These are phyloP conservation scores for Steatocranus sp. DNA, from an alignment of 2,797 vertebrate species.

Conservation along the genomic window DNA sequence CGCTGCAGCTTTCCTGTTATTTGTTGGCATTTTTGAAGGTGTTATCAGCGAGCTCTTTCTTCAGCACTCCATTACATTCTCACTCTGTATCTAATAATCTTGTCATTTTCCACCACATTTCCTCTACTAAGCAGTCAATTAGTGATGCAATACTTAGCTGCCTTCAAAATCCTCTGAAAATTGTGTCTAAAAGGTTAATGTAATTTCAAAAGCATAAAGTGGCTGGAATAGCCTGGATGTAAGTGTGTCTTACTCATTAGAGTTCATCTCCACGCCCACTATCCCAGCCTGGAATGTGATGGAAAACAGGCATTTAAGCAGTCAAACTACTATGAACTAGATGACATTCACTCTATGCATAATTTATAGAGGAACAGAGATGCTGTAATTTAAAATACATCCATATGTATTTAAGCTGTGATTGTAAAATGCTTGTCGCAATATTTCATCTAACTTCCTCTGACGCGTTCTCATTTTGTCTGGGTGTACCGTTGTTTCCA, in stretches of 20 bases:
- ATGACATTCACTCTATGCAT: conserved; percentile 19
- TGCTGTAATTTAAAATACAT: conserved; percentile 30
- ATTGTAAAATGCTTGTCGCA: conserved; percentile 9
- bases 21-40: conserved; percentile 55
- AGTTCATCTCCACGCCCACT: conserved; percentile 23
- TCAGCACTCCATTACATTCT: conserved; percentile 65
- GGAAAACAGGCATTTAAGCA: conserved; percentile 22
- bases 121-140: conserved; percentile 74
- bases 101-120: conserved; percentile 78
- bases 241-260: conserved; percentile 56
- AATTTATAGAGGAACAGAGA: conserved; percentile 21
- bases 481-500: not conserved
- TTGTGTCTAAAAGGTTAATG: conserved; percentile 71
- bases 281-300: conserved; percentile 34
- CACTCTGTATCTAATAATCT: conserved; percentile 70
- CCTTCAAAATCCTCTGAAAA: conserved; percentile 58
- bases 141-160: conserved; percentile 66
- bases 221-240: conserved; percentile 42
- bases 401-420: conserved; percentile 17
- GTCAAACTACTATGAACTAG: conserved; percentile 14
- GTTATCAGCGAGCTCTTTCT: conserved; percentile 57
- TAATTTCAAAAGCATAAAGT: conserved; percentile 68
- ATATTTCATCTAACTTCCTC: not conserved
- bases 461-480: not conserved
- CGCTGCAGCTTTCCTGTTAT: conserved; percentile 10